Evolutionary conservation across 2,113 vertebrate species (phyloP).

Genomic region (Hydrochoerus hydrochaeris): DNA sequence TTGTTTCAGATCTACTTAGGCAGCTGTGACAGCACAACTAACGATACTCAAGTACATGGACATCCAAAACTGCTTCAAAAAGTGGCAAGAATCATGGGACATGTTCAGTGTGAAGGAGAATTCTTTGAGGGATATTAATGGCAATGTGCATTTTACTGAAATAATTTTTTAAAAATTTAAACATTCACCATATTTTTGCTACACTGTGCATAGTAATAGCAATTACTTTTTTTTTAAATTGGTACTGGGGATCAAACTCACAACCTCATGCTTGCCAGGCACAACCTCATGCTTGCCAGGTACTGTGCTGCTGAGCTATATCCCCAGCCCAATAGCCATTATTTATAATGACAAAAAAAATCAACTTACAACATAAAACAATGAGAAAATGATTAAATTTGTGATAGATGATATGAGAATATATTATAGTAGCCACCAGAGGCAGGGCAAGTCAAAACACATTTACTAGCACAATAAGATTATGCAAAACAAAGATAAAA

Average conservation of each 20-base stretch:
- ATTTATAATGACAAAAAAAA: constrained; percentile 39
- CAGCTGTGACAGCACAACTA: not conserved
- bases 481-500: constrained; percentile 28
- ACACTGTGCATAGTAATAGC: not conserved
- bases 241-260: too few species aligned
- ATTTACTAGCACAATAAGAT: constrained; percentile 38
- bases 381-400: constrained; percentile 30
- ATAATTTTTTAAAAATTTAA: not conserved
- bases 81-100: not conserved
- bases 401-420: not conserved
- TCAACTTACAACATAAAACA: constrained; percentile 48
- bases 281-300: too few species aligned
- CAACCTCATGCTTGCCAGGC: too few species aligned
- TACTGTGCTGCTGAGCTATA: too few species aligned
- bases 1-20: not conserved
- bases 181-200: not conserved
- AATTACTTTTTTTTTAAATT: not conserved
- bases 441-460: not conserved
- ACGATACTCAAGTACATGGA: not conserved
- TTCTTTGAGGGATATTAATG: not conserved
- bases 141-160: not conserved
- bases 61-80: not conserved
- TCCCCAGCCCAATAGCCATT: not conserved
- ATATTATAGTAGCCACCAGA: not conserved
- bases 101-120: not conserved